A percentile compares a stretch with the other conserved stretches of the same genome.
Evolutionary conservation across 2,888 invertebrate species (phyloP).

Genomic region (Nephrotoma appendiculata): DNA sequence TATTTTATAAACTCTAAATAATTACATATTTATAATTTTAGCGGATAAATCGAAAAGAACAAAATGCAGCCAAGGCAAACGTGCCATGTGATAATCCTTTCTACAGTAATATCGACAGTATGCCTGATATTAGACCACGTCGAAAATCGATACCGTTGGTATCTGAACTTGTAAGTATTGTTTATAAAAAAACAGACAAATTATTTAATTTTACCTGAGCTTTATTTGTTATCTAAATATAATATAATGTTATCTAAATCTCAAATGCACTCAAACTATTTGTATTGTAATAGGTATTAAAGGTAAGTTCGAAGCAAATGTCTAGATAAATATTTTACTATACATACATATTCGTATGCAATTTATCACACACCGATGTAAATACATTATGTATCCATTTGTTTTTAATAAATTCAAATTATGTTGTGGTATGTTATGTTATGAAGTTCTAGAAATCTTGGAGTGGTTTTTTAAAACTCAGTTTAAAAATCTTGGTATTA

Average conservation of each 20-base stretch:
- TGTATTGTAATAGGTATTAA: not conserved
- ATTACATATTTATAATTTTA: not conserved
- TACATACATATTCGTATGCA: not conserved
- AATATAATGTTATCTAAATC: not conserved
- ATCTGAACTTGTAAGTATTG: conserved; percentile 88
- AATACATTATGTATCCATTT: not conserved
- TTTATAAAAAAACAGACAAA: not conserved
- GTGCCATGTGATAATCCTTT: conserved; percentile 94
- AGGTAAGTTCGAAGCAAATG: not conserved
- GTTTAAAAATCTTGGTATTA: no score
- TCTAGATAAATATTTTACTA: not conserved
- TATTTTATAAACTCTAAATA: not conserved
- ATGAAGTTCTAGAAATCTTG: no score
- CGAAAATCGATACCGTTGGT: conserved; percentile 96
- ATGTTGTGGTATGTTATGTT: no score
- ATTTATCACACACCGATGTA: not conserved
- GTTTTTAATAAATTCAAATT: no score
- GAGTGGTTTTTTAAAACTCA: no score
- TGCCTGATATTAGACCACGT: conserved; percentile 95
- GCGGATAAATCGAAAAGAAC: not conserved
- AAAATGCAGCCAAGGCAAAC: conserved; percentile 54
- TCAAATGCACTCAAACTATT: not conserved
- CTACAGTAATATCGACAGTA: conserved; percentile 99
- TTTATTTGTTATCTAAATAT: not conserved
- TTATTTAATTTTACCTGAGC: not conserved